Percentiles rank a stretch among this genome's conserved stretches.
phyloP scores from a whole-genome alignment of 2,888 invertebrate genomes.

The Altica lythri region DNA sequence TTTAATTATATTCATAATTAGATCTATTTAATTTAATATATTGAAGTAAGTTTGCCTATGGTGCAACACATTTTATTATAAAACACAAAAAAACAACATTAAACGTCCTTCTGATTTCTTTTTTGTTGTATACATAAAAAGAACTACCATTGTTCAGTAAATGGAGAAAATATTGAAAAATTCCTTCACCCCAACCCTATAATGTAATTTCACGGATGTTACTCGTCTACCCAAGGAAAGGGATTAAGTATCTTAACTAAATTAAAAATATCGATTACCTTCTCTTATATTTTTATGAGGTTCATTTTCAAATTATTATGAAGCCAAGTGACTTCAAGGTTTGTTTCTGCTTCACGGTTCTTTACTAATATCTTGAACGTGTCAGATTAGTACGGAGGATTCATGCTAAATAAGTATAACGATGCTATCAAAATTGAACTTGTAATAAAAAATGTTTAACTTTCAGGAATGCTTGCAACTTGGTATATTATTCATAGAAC shows the following conservation, averaged over 20 bases:
- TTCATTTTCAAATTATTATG: constrained; percentile 32
- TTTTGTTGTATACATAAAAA: too few relatives aligned
- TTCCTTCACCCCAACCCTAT: constrained; percentile 46
- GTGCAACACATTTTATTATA: too few relatives aligned
- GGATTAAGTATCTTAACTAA: constrained; percentile 51
- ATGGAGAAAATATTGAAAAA: constrained; percentile 50
- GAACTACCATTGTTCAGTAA: constrained; percentile 45
- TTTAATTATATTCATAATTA: too few relatives aligned
- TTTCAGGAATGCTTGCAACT: too few relatives aligned
- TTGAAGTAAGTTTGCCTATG: too few relatives aligned
- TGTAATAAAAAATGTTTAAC: too few relatives aligned
- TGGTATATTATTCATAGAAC: too few relatives aligned
- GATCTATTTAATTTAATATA: too few relatives aligned
- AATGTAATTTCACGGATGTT: constrained; percentile 54
- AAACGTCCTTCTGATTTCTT: too few relatives aligned
- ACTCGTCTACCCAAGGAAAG: constrained; percentile 46
- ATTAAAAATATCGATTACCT: constrained; percentile 50
- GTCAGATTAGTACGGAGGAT: not conserved
- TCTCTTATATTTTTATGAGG: constrained; percentile 27
- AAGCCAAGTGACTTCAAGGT: constrained; percentile 19
- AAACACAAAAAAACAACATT: too few relatives aligned
- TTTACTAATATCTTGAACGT: constrained; percentile 11
- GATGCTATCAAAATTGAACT: too few relatives aligned
- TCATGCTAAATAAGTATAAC: too few relatives aligned
- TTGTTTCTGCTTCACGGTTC: constrained; percentile 17